phyloP scores from a whole-genome alignment of 2,797 vertebrate genomes.

The Uromys caudimaculatus region DNA sequence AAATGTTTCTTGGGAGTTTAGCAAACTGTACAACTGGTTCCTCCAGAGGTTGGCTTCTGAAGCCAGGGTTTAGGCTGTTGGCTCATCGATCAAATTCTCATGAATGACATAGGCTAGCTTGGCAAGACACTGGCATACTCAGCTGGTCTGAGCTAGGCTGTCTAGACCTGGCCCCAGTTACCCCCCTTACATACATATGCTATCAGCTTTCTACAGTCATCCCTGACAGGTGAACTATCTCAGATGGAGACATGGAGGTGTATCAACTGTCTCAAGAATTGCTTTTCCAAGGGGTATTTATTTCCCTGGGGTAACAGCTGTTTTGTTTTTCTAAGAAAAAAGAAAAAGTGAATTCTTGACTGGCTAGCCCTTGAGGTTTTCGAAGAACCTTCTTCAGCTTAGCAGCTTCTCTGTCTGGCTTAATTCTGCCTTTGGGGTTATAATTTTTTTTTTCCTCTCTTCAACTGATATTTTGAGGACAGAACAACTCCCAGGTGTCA shows the following conservation, averaged over 20 bases:
- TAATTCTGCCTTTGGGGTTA: constrained; percentile 51
- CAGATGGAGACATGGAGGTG: too few species aligned
- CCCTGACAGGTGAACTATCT: not conserved
- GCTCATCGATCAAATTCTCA: not conserved
- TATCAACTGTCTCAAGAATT: not conserved
- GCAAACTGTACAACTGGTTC: not conserved
- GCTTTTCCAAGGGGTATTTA: not conserved
- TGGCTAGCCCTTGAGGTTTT: constrained; percentile 67
- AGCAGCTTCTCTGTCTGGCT: constrained; percentile 53
- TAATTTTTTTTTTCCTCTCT: not conserved
- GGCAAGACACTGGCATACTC: not conserved
- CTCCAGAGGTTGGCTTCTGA: not conserved
- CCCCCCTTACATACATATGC: not conserved
- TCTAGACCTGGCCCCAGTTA: too few species aligned
- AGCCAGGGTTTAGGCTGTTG: not conserved
- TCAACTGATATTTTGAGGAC: constrained; percentile 74
- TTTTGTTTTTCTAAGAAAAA: not conserved
- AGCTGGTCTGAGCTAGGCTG: not conserved
- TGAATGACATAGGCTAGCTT: not conserved
- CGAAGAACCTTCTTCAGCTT: constrained; percentile 65
- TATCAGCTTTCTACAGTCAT: not conserved
- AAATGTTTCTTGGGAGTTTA: not conserved
- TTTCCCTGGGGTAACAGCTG: not conserved
- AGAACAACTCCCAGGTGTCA: constrained; percentile 53
- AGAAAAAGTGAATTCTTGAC: constrained; percentile 23